Evolutionary conservation across 2,113 vertebrate genomes (phyloP).

Genomic region (Semnornis frantzii): DNA sequence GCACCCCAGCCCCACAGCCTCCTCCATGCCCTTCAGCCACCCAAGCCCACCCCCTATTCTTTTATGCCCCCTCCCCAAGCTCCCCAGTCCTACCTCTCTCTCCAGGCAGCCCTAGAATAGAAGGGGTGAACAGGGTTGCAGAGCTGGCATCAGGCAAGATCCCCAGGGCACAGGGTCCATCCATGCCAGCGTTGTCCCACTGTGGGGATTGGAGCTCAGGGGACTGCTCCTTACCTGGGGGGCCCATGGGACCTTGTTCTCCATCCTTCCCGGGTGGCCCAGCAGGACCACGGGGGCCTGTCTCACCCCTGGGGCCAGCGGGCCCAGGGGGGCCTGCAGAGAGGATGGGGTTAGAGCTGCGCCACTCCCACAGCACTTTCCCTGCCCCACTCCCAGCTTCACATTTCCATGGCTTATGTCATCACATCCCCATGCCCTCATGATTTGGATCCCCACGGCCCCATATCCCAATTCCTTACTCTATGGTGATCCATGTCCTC

Average conservation of each 20-base stretch:
- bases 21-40: neutral
- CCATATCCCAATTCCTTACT: neutral
- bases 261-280: slow-evolving; percentile 85
- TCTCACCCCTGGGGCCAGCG: neutral
- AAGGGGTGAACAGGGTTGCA: neutral
- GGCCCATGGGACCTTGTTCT: slow-evolving; percentile 78
- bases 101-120: slow-evolving; percentile 83
- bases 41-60: neutral
- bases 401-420: neutral
- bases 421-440: neutral
- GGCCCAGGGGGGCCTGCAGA: slow-evolving; percentile 70
- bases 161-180: neutral
- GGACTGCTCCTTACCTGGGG: slow-evolving; percentile 78
- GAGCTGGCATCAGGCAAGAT: neutral
- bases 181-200: neutral
- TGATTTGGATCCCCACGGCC: neutral
- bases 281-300: slow-evolving; percentile 74
- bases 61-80: too few species aligned
- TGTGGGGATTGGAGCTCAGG: fast-evolving
- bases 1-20: neutral
- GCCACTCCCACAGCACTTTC: neutral
- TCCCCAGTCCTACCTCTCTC: slow-evolving; percentile 79
- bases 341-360: neutral
- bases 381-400: neutral
- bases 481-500: too few species aligned